Conservation (phyloP, 2,888 invertebrate genomes). For the Adelphocoris suturalis region DNA sequence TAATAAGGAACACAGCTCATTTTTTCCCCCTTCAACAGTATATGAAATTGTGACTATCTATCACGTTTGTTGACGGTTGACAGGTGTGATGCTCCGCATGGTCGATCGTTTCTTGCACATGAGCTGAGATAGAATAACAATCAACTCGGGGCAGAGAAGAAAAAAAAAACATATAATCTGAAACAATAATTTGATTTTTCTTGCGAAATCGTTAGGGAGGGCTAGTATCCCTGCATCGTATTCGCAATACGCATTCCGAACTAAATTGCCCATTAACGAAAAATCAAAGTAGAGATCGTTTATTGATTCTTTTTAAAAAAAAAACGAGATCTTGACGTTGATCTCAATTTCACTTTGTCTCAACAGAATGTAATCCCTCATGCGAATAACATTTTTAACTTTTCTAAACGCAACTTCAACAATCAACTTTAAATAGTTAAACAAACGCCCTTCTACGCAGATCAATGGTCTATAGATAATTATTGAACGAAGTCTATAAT, state of each 20-base stretch:
- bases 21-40: constrained; percentile 1
- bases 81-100: neutral
- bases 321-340: too few relatives aligned
- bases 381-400: too few relatives aligned
- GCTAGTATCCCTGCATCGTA: neutral
- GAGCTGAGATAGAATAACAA: constrained; percentile 9
- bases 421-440: too few relatives aligned
- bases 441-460: too few relatives aligned
- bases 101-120: constrained; percentile 18
- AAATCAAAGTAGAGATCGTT: neutral
- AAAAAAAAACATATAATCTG: neutral
- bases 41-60: constrained; percentile 34
- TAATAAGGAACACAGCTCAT: neutral
- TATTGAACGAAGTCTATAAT: too few relatives aligned
- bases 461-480: too few relatives aligned
- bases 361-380: too few relatives aligned
- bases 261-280: neutral
- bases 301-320: neutral
- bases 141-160: neutral
- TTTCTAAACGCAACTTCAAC: too few relatives aligned
- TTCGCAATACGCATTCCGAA: neutral
- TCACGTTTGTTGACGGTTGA: neutral
- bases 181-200: neutral
- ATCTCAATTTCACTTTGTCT: too few relatives aligned
- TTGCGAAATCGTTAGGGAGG: constrained; percentile 25